Evolutionary conservation across 2,113 vertebrate genomes (phyloP), one percentile per base, ranked within the genome.

Genomic region (Microcebus ravelobensis): DNA sequence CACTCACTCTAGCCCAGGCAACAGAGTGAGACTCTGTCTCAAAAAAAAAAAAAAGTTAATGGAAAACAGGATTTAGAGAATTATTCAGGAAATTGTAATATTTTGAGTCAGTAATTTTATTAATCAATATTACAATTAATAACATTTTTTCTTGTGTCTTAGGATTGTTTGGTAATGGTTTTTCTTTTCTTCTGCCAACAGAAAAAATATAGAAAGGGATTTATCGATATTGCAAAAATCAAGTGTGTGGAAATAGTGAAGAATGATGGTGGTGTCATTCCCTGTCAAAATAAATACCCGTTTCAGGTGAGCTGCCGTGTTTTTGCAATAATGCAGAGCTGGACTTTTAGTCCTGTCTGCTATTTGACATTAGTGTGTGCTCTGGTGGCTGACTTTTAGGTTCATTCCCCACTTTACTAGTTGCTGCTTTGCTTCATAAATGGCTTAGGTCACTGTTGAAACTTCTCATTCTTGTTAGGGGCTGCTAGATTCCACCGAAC

Each of bases 271-370:
- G 96, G 88, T 34, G 48, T 98, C 96, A 99, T 99, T 97, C 99
- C 99, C 83, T 99, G 99, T 98, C 99, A 99, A 97, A 99, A 99
- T 98, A 99, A 99, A 97, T 99, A 99, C 63, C 99, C 99, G 1
- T 99, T 99, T 97, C 99, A 99, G 99, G 99, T 99, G 99, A 89
- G 97, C 86, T 59, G 81, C 11, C 1, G 0, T 21, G 2, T 29
- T 83, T 87, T 48, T 29, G 25, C 1, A 5, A 14, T 18, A 48
- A 8, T 29, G 7, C 6, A 15, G 27, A 42, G 68, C 20, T 82
- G 34, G 74, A 65, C 63, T 67, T 79, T 77, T 52, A 45, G 76
- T 89, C 57, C 20, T 90, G 36, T 27, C 77, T 83, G 31, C 36
- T 88, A 1, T 57, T n/a, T 73, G 55, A 50, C 57, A 18, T 76